phyloP scores from a whole-genome alignment of 2,797 vertebrate genomes.

The Xenentodon cancila region DNA sequence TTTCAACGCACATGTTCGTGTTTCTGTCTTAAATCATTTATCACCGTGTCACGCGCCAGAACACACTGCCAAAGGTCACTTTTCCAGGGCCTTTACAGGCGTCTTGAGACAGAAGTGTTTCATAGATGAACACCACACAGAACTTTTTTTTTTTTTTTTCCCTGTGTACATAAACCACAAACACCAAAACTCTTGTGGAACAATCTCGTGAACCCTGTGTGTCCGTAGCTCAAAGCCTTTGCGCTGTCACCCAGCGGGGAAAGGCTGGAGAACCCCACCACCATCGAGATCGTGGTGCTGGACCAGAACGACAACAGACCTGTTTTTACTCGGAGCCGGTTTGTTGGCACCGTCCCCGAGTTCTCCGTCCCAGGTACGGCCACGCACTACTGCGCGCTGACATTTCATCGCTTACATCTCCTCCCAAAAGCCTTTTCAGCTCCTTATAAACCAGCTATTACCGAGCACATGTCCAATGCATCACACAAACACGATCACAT shows the following conservation, averaged over 20 bases:
- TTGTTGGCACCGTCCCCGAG: slow-evolving; percentile 85
- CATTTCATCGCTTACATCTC: neutral
- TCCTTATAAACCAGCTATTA: no score
- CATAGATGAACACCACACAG: slow-evolving; percentile 63
- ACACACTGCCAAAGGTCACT: slow-evolving; percentile 64
- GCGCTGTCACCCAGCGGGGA: slow-evolving; percentile 91
- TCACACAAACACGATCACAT: no score
- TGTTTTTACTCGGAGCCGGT: slow-evolving; percentile 82
- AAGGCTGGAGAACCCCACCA: slow-evolving; percentile 93
- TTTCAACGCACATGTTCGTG: slow-evolving; percentile 24
- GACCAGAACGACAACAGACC: slow-evolving; percentile 98
- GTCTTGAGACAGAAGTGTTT: slow-evolving; percentile 63
- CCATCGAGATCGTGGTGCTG: slow-evolving; percentile 95
- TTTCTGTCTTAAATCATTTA: slow-evolving; percentile 53
- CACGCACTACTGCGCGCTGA: neutral
- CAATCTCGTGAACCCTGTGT: slow-evolving; percentile 8
- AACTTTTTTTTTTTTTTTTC: slow-evolving; percentile 47
- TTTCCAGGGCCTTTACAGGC: slow-evolving; percentile 56
- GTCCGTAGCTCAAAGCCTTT: slow-evolving; percentile 90
- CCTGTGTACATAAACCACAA: slow-evolving; percentile 16
- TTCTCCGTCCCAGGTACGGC: slow-evolving; percentile 89
- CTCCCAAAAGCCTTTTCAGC: no score
- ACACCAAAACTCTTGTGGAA: neutral
- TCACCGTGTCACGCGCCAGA: slow-evolving; percentile 48
- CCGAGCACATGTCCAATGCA: no score